A percentile compares a stretch with the other conserved stretches of the same genome.
phyloP scores from a whole-genome alignment of 2,797 vertebrate species.

The Anguilla megastoma region DNA sequence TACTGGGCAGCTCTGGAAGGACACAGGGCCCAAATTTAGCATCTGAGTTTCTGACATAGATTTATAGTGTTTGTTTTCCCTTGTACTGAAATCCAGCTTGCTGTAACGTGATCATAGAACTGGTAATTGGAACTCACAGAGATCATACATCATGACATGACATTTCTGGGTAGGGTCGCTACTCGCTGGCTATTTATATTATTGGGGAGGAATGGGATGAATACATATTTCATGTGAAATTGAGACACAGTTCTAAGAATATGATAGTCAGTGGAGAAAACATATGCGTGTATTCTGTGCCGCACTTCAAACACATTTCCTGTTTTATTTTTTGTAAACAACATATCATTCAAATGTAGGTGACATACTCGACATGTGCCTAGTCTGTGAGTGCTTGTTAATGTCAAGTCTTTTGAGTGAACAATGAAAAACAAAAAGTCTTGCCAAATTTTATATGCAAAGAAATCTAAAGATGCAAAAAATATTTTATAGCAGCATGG shows the following conservation, averaged over 20 bases:
- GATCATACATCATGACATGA: constrained; percentile 51
- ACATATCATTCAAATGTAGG: not conserved
- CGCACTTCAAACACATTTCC: constrained; percentile 7
- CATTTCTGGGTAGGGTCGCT: constrained; percentile 52
- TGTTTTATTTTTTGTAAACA: not conserved
- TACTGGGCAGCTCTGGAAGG: constrained; percentile 16
- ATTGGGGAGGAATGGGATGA: constrained; percentile 34
- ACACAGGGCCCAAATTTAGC: constrained; percentile 38
- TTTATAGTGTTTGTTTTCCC: constrained; percentile 51
- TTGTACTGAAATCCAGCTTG: constrained; percentile 18
- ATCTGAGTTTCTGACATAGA: constrained; percentile 23
- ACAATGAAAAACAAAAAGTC: not conserved
- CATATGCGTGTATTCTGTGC: constrained; percentile 17
- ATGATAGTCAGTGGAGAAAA: constrained; percentile 24
- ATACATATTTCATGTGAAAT: constrained; percentile 38
- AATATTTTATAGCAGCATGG: not conserved
- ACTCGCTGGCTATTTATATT: constrained; percentile 65
- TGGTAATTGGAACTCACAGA: constrained; percentile 43
- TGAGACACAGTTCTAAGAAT: constrained; percentile 30
- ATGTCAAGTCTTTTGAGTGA: not conserved
- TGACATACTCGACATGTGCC: not conserved
- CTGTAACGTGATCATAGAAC: constrained; percentile 39
- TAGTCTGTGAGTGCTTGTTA: not conserved
- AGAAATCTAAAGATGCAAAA: not conserved
- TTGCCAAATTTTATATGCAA: too few relatives aligned